Base-by-base conservation (phyloP, 2,797 vertebrate genomes). In the Strix occidentalis region DNA sequence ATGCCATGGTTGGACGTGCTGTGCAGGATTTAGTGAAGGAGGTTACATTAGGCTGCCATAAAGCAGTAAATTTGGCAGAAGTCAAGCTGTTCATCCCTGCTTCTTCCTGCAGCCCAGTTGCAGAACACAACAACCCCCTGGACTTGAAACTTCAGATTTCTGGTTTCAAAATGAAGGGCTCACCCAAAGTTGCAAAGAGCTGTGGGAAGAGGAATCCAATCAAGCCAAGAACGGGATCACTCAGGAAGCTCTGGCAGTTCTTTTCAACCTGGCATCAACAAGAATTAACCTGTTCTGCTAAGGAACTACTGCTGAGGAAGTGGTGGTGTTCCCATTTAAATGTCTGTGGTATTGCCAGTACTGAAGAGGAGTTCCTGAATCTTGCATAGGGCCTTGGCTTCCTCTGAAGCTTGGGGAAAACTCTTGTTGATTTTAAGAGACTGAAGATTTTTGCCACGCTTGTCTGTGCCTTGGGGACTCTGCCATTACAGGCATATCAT, bases 11-110 rank as follows among this genome's bases (percentile, higher is more conserved):
- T 61, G 61, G 64, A 57, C 0, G 0, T 7, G 17, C 13, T 57
- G 56, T 43, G 48, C 28, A 84, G 41, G 37, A 31, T 25, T 54
- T n/a, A 21, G 10, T 14, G 37, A 46, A 61, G 56, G 21, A 25
- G 45, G 50, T 21, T 29, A 8, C 1, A 0, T 48, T n/a, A 18
- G 0, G 1, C 26, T 31, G 13, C 29, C n/a, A 26, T 25, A 60
- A 54, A 70, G 18, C 21, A 37, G 29, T 28, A 21, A 21, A 45
- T 13, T 14, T 6, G 8, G 35, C 28, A 66, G 17, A 69, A 68
- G 18, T 7, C 53, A 43, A 31, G 87, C 31, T 39, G 48, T 31
- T 51, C 46, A 43, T 9, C 35, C 57, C 41, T 24, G 31, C 20
- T 63, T 51, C 41, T 37, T 56, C 39, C 54, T 37, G 41, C 37